Conservation (phyloP, 2,113 vertebrate species). For the Trematocara nigrifrons region DNA sequence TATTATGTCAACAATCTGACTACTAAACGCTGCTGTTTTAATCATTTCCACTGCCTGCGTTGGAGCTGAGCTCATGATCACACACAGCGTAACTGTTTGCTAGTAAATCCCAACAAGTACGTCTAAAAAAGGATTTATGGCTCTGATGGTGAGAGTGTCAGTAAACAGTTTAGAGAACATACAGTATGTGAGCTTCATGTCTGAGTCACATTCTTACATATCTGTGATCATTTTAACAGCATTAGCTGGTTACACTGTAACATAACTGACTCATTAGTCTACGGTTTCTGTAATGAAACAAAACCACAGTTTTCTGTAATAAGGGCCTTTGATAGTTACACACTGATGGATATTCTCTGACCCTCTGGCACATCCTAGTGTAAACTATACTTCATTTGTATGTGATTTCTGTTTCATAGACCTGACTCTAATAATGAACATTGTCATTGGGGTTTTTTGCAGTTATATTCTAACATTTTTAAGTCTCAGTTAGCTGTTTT, state of each 20-base stretch:
- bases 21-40: neutral
- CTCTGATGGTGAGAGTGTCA: neutral
- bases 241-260: accelerated
- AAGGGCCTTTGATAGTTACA: neutral
- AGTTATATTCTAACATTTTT: neutral
- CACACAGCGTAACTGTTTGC: neutral
- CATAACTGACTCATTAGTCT: neutral
- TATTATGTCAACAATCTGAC: neutral
- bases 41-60: neutral
- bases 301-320: neutral
- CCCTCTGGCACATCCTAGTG: neutral
- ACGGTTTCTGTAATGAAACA: neutral
- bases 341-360: neutral
- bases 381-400: neutral
- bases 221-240: neutral
- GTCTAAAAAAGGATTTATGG: neutral
- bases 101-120: neutral
- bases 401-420: neutral
- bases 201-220: neutral
- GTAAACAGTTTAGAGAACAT: neutral
- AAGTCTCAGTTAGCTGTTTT: neutral
- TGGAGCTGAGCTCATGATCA: neutral
- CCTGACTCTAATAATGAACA: neutral
- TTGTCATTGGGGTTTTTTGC: neutral
- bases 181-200: neutral